These are phyloP conservation scores for Columbina picui DNA, from an alignment of 2,113 vertebrate species.

Conservation along the genomic window DNA sequence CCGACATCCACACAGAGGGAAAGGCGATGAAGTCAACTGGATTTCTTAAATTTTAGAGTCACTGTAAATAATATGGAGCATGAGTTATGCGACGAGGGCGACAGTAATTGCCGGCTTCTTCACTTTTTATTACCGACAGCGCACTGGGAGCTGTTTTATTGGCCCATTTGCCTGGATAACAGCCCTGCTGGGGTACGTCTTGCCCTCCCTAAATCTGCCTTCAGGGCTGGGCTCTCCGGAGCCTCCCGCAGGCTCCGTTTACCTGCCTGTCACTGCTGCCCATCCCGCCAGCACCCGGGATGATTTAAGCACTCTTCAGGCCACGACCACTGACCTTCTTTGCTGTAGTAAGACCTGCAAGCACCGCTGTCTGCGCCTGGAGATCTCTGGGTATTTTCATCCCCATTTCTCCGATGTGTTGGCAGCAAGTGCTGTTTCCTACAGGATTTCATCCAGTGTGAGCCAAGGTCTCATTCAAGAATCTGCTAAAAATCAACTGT, in stretches of 20 bases:
- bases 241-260: not conserved
- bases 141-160: slow-evolving; percentile 54
- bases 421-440: not conserved
- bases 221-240: not conserved
- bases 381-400: not conserved
- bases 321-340: not conserved
- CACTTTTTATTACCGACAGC: slow-evolving; percentile 48
- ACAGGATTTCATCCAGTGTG: not conserved
- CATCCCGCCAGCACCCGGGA: not conserved
- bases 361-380: not conserved
- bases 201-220: slow-evolving; percentile 19
- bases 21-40: slow-evolving; percentile 6
- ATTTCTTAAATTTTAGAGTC: slow-evolving; percentile 34
- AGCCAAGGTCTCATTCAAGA: not conserved
- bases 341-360: not conserved
- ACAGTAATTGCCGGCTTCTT: slow-evolving; percentile 50
- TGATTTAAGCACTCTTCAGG: not conserved
- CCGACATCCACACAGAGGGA: not conserved
- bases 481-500: not conserved
- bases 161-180: not conserved
- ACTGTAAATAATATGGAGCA: slow-evolving; percentile 59
- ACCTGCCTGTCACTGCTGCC: not conserved
- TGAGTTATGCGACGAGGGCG: not conserved
- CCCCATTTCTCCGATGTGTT: fast-evolving
- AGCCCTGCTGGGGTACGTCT: not conserved